Base-by-base conservation (phyloP, 2,113 vertebrate genomes). In the Apodemus sylvaticus region DNA sequence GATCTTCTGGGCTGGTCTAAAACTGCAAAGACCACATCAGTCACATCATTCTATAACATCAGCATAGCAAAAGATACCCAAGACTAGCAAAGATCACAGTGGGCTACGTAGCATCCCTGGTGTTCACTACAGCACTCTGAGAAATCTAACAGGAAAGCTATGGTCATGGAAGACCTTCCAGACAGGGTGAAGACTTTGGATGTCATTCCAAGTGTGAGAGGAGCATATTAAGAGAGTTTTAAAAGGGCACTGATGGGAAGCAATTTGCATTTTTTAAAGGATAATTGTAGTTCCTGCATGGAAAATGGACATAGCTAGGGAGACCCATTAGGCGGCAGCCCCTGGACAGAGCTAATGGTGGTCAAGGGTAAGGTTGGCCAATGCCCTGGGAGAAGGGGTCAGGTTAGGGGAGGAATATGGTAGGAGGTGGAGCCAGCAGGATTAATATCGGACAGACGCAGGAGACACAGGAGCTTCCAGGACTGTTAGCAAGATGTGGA, bases 211-310 rank as follows among this genome's bases (percentile, higher is more conserved):
- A 39, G 48, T 70, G 36, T 51, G 45, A 70, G 89, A 90, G 64
- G 39, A 62, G 71, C 51, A 62, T 55, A 8, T 26, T 74, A 68
- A 74, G 62, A 90, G 20, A 24, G 66, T 29, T 76, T 70, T 62
- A n/a, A 26, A 36, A 90, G 39, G 66, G 48, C 83, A 20, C 62
- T 60, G 53, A 42, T 51, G 71, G 73, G 36, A 90, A 76, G 86
- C 42, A 60, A 70, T 92, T 74, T 62, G 39, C 86, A 92, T 86
- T 60, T 86, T 55, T 29, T n/a, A 74, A 66, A 48, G 78, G 89
- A 78, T 42, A 31, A 89, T 39, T 83, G 3, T 7, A n/a, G 66
- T 45, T 90, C 60, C 64, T 26, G 1, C 36, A 1, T 39, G 42
- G 78, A 96, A 90, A 89, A 45, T 0, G 11, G 45, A 34, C 4